Base-by-base conservation (phyloP, 2,797 vertebrate genomes). In the Chelmon rostratus region DNA sequence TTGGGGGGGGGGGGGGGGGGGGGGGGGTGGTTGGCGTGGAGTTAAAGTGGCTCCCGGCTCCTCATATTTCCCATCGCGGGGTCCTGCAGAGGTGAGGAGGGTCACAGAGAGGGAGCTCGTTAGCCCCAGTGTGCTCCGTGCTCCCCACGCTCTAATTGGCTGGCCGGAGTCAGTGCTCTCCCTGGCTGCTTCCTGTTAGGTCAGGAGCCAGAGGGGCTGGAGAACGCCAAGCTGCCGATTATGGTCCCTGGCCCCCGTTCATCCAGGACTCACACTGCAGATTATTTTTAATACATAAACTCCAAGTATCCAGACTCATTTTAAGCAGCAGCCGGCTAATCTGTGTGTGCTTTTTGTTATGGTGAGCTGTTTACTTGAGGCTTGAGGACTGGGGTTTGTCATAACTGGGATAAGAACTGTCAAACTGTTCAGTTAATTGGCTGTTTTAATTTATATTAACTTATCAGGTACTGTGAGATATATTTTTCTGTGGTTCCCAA, bases 61-160 rank as follows among this genome's bases (percentile, higher is more conserved):
- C 90, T 91, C 87, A 78, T 84, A 81, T 91, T 92, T 95, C 92
- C 86, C 86, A 89, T 86, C 37, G 79, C 23, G 68, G 86, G 94
- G 93, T 95, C 92, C 91, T 88, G 23, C 76, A 76, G 82, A 92
- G 95, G 93, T 94, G 86, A 95, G 85, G 82, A 82, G 93, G 95
- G 94, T 94, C 91, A 94, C 82, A 8, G 86, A 94, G 90, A 91
- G 92, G 90, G 89, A 93, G 91, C 94, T 95, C 50, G 88, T 95
- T 95, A 96, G 93, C 91, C 88, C 68, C 80, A 53, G 88, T 81
- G 7, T 85, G 87, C 85, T 92, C 83, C 56, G 6, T 44, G 74
- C 86, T 92, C 74, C 81, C 78, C 40, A 31, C 6, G 1, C 79
- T 91, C 81, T 94, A 92, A 92, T 93, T 94, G 92, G 89, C 87